These are phyloP conservation scores for Sisor rabdophorus DNA, from an alignment of 2,113 vertebrate species.

Conservation along the genomic window DNA sequence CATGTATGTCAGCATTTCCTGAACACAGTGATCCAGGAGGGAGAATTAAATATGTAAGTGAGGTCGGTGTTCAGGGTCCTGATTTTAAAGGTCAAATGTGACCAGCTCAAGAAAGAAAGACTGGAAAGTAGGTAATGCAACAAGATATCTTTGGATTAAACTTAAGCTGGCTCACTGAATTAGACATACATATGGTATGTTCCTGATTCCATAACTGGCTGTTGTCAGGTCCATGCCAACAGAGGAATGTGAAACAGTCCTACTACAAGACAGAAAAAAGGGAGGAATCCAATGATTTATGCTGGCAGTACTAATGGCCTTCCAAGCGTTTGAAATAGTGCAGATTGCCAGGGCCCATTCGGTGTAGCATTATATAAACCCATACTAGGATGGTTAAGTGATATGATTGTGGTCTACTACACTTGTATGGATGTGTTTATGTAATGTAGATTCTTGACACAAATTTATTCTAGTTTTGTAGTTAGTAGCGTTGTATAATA, in stretches of 20 bases:
- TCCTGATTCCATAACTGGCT: neutral
- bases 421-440: neutral
- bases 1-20: conserved; percentile 13
- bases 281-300: conserved; percentile 29
- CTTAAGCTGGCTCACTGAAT: neutral
- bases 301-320: conserved; percentile 26
- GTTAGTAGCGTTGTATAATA: too few species aligned
- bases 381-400: neutral
- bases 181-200: conserved; percentile 23
- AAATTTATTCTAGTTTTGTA: neutral
- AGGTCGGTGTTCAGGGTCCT: conserved; percentile 52
- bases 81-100: conserved; percentile 53
- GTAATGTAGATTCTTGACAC: neutral
- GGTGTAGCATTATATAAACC: conserved; percentile 14
- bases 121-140: neutral
- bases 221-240: conserved; percentile 28
- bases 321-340: conserved; percentile 19
- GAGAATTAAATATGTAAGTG: conserved; percentile 9
- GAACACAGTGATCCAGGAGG: conserved; percentile 31
- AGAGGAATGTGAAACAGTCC: conserved; percentile 32
- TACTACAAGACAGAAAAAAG: neutral
- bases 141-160: neutral
- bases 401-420: neutral
- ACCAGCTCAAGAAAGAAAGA: conserved; percentile 59
- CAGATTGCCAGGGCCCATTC: conserved; percentile 38